Evolutionary conservation across 2,888 invertebrate species (phyloP), one percentile per base, ranked within the genome.

Genomic region (Chloromyia formosa): DNA sequence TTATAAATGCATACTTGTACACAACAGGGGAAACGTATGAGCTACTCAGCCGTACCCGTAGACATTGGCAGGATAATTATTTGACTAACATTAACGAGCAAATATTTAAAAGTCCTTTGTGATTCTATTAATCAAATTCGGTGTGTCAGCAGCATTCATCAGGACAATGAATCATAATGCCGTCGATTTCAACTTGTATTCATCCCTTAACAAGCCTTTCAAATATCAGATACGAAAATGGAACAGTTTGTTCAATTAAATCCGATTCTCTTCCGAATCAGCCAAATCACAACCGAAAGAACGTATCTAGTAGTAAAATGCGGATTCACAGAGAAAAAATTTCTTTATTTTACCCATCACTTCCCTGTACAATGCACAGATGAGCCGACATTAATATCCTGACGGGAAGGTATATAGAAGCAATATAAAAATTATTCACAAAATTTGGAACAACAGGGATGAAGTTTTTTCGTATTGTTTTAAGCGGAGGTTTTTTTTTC

Each of bases 381-480:
- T 5, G 42, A 42, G 12, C 12, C 42, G 42, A 12, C 42, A 42
- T 9, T 12, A 5, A 42, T 42, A 42, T 42, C 7, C 42, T 12
- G n/a, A 42, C 7, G 42, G 12, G 42, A 12, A 12, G 42, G 42
- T 42, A 12, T 42, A 42, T 42, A 12, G 42, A 42, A 54, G 16
- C 54, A n/a, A 54, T 54, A 54, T 54, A 54, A 54, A 54, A 54
- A 54, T 12, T 54, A 16, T 54, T 54, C 54, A 16, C 16, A 54
- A 54, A 54, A 16, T 54, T n/a, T n/a, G 12, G 4, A 54, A 54
- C 54, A 54, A 12, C n/a, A 54, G 54, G 14, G 54, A 9, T 42
- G 42, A 42, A 42, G 42, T n/a, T 42, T 42, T 42, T 42, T 42
- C 42, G 12, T 42, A 42, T 42, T 42, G 42, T 42, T 42, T 9